Evolutionary conservation across 2,113 vertebrate genomes (phyloP).

Genomic region (Rostratula benghalensis): DNA sequence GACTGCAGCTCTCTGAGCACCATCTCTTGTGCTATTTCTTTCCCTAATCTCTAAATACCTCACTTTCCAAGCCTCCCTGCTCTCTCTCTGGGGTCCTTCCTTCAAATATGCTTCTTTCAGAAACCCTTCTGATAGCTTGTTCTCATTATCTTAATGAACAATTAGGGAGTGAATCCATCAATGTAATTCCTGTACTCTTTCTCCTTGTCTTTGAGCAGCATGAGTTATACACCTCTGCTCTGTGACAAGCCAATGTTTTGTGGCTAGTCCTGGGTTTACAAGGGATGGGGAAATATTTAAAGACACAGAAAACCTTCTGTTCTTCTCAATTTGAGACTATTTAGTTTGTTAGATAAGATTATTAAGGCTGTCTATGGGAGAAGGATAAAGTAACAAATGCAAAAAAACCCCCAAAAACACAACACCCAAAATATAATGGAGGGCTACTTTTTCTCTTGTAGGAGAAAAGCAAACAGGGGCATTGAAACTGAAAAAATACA

Average conservation of each 20-base stretch:
- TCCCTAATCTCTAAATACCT: neutral
- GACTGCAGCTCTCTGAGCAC: neutral
- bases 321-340: neutral
- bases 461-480: neutral
- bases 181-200: neutral
- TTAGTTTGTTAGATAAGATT: neutral
- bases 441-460: neutral
- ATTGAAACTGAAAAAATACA: neutral
- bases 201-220: neutral
- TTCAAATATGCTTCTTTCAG: neutral
- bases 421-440: neutral
- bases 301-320: neutral
- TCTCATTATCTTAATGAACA: slow-evolving; percentile 39
- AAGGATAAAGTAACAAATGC: neutral
- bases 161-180: neutral
- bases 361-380: neutral
- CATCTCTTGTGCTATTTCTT: neutral
- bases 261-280: neutral
- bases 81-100: neutral
- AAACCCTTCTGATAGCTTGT: slow-evolving; percentile 20
- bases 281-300: neutral
- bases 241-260: neutral
- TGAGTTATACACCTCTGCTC: neutral
- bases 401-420: too few species aligned
- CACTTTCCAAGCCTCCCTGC: neutral